phyloP scores from a whole-genome alignment of 1,140 invertebrate genomes.

The Heliconius himera region DNA sequence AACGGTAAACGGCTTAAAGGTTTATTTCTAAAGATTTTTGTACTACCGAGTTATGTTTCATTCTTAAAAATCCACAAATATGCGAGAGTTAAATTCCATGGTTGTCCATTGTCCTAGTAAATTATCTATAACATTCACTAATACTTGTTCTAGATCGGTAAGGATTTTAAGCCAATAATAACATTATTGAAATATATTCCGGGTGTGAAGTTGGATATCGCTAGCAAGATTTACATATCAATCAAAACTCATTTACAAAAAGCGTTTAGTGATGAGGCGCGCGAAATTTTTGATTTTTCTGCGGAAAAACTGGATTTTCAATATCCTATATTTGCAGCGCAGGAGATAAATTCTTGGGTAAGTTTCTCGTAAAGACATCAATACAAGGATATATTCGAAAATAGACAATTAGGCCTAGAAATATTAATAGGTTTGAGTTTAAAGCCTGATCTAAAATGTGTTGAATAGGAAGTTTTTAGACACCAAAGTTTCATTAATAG shows the following conservation, averaged over 20 bases:
- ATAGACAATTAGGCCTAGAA: background rate
- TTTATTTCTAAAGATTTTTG: too few relatives aligned
- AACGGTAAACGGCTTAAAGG: too few relatives aligned
- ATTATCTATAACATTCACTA: background rate
- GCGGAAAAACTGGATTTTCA: slow-evolving; percentile 45
- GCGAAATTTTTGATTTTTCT: slow-evolving; percentile 48
- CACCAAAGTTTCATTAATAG: too few relatives aligned
- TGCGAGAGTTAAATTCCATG: background rate
- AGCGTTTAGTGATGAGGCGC: slow-evolving; percentile 37
- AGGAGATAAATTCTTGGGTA: slow-evolving; percentile 59
- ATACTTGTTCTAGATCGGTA: slow-evolving; percentile 30
- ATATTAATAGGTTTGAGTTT: too few relatives aligned
- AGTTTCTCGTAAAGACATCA: slow-evolving; percentile 12
- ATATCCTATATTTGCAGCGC: slow-evolving; percentile 37
- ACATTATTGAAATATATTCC: slow-evolving; percentile 44
- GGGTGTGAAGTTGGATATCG: slow-evolving; percentile 53
- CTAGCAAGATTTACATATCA: slow-evolving; percentile 52
- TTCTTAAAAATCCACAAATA: background rate
- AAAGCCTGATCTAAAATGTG: too few relatives aligned
- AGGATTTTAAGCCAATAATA: slow-evolving; percentile 45
- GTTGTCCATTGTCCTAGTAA: too few relatives aligned
- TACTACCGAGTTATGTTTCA: too few relatives aligned
- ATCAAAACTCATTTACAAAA: slow-evolving; percentile 23
- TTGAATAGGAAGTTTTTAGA: too few relatives aligned
- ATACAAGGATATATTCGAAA: background rate